Conservation (phyloP, 2,888 invertebrate genomes). For the Caradrina clavipalpis region DNA sequence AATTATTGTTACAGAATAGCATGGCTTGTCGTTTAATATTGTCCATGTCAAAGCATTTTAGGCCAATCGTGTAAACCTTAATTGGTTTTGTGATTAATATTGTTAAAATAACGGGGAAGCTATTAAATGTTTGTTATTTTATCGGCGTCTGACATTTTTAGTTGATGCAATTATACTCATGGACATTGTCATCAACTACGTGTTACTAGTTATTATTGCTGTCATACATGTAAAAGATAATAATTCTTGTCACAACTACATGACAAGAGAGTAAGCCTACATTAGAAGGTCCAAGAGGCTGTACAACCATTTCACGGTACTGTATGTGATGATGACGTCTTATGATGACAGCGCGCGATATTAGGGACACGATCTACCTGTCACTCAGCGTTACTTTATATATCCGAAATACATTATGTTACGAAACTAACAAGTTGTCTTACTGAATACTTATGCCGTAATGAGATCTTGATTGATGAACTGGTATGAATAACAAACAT, state of each 20-base stretch:
- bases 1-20: not conserved
- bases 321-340: slow-evolving; percentile 21
- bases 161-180: slow-evolving; percentile 15
- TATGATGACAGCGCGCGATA: slow-evolving; percentile 20
- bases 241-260: too few relatives aligned
- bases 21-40: not conserved
- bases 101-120: slow-evolving; percentile 1
- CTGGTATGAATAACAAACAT: slow-evolving; percentile 34
- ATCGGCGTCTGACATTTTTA: slow-evolving; percentile 1
- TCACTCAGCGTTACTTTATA: slow-evolving; percentile 24
- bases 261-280: not conserved
- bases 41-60: slow-evolving; percentile 6
- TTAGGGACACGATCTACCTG: slow-evolving; percentile 26
- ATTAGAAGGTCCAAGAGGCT: not conserved
- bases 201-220: slow-evolving; percentile 12
- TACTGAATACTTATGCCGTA: slow-evolving; percentile 33
- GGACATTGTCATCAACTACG: not conserved
- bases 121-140: slow-evolving; percentile 11
- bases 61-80: slow-evolving; percentile 19
- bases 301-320: slow-evolving; percentile 8
- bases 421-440: slow-evolving; percentile 40
- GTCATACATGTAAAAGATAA: too few relatives aligned
- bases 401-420: slow-evolving; percentile 26
- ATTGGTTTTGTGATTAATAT: slow-evolving; percentile 23
- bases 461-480: slow-evolving; percentile 58